phyloP scores from a whole-genome alignment of 2,888 invertebrate genomes.

The Plagodis dolabraria region DNA sequence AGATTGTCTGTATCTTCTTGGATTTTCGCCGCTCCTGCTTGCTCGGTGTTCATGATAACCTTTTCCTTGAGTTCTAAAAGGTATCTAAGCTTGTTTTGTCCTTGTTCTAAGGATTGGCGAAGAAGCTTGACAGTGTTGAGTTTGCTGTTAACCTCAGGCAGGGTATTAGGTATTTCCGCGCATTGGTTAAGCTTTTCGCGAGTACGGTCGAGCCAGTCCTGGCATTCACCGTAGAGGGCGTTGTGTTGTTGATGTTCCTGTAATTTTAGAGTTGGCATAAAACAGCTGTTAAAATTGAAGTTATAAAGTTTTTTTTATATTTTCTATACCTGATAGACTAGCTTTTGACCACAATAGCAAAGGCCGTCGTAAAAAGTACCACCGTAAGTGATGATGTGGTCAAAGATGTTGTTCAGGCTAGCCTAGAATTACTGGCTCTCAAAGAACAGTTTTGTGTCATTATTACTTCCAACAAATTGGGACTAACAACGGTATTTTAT shows the following conservation, averaged over 20 bases:
- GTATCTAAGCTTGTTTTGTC: slow-evolving; percentile 85
- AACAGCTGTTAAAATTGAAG: too few relatives aligned
- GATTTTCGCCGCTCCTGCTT: slow-evolving; percentile 93
- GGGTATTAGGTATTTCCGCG: slow-evolving; percentile 90
- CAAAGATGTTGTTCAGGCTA: too few relatives aligned
- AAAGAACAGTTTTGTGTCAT: too few relatives aligned
- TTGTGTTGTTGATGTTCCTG: slow-evolving; percentile 97
- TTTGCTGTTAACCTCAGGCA: slow-evolving; percentile 94
- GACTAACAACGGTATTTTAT: too few relatives aligned
- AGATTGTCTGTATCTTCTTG: slow-evolving; percentile 96
- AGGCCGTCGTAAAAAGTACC: too few relatives aligned
- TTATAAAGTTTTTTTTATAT: too few relatives aligned
- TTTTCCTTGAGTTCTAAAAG: slow-evolving; percentile 82
- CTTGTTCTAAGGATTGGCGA: slow-evolving; percentile 96
- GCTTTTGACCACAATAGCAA: too few relatives aligned
- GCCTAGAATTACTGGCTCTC: too few relatives aligned
- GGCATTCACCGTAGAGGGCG: slow-evolving; percentile 95
- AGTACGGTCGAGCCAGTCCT: slow-evolving; percentile 96
- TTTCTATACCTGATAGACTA: too few relatives aligned
- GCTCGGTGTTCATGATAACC: slow-evolving; percentile 94
- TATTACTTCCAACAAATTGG: too few relatives aligned
- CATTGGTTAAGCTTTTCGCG: slow-evolving; percentile 94
- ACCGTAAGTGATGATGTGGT: too few relatives aligned
- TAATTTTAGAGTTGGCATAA: slow-evolving; percentile 13
- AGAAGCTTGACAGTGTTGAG: slow-evolving; percentile 94